These are phyloP conservation scores for Climacteris rufus DNA, from an alignment of 2,113 vertebrate species.

Conservation along the genomic window DNA sequence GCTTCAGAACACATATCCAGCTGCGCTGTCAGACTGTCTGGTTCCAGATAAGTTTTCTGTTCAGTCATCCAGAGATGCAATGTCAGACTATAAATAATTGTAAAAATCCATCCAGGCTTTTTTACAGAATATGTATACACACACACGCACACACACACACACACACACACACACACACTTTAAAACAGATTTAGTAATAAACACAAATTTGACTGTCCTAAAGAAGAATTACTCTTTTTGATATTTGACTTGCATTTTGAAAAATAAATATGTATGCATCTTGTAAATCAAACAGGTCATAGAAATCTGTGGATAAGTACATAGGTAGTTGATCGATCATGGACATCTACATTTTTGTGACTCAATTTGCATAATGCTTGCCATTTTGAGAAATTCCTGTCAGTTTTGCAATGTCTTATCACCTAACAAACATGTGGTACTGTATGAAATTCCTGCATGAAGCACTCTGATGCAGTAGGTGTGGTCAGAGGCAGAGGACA, in stretches of 20 bases:
- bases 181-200: background rate
- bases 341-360: background rate
- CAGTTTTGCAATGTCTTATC: background rate
- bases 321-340: background rate
- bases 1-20: background rate
- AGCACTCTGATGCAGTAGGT: background rate
- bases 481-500: background rate
- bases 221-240: background rate
- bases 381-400: background rate
- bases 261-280: background rate
- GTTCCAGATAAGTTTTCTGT: background rate
- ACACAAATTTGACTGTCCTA: background rate
- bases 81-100: background rate
- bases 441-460: too few relatives aligned
- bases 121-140: background rate
- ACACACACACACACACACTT: background rate
- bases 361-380: background rate
- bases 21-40: background rate
- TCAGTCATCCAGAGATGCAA: background rate
- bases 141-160: too few relatives aligned
- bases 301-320: background rate
- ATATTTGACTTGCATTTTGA: background rate
- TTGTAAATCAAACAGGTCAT: background rate
- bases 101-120: background rate
- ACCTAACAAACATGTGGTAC: accelerated